Evolutionary conservation across 1,140 invertebrate genomes (phyloP), one percentile per base, ranked within the genome.

Genomic region (Drosophila nigrodunni): DNA sequence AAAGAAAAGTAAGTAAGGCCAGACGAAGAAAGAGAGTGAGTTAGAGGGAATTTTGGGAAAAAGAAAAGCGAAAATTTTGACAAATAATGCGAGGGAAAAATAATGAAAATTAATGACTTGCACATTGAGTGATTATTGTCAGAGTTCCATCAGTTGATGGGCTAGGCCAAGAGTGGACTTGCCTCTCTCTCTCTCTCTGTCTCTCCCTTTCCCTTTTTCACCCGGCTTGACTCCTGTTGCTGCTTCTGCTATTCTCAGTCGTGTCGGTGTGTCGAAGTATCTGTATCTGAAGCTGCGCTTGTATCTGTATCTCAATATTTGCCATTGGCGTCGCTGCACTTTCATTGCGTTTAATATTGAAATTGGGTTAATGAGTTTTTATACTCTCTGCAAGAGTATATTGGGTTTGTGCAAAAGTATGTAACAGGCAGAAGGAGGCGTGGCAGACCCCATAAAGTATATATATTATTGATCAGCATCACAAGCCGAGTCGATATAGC

Each of bases 361-460:
- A 86, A 86, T 87, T 87, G 82, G 82, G 82, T 86, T 86, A 86
- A 86, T 87, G 83, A 88, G 82, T 88, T 86, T 86, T 88, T n/a
- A n/a, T n/a, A n/a, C n/a, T n/a, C n/a, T n/a, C n/a, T n/a, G n/a
- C n/a, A n/a, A n/a, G n/a, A n/a, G n/a, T n/a, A n/a, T n/a, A n/a
- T n/a, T n/a, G n/a, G n/a, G n/a, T n/a, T n/a, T n/a, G n/a, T n/a
- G n/a, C n/a, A n/a, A n/a, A n/a, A n/a, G n/a, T n/a, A n/a, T n/a
- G n/a, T n/a, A n/a, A n/a, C n/a, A n/a, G n/a, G n/a, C n/a, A n/a
- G n/a, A n/a, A n/a, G n/a, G n/a, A n/a, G n/a, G n/a, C n/a, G n/a
- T n/a, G n/a, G n/a, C n/a, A n/a, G n/a, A n/a, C n/a, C n/a, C n/a
- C n/a, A n/a, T n/a, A n/a, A n/a, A n/a, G n/a, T n/a, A n/a, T n/a